Base-by-base conservation (phyloP, 2,888 invertebrate species). In the Argynnis bischoffii region DNA sequence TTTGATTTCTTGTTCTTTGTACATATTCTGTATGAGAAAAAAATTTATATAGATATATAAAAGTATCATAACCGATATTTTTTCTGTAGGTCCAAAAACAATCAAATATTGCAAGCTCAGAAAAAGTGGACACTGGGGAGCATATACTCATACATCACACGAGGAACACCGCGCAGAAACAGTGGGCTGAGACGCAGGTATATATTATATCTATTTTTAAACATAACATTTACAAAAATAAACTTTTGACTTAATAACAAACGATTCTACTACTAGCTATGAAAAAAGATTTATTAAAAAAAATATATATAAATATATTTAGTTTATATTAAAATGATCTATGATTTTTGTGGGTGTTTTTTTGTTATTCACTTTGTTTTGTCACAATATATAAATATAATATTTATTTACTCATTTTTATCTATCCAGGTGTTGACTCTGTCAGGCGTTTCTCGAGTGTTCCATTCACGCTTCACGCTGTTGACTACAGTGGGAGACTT, bases 111-210 rank as follows among this genome's bases (percentile, higher is more conserved):
- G 95, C 95, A 0, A 95, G 95, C 74, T 95, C 93, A 16, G 95
- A 95, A 79, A 97, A 97, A 82, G 98, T 98, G 59, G 98, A 98
- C 81, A 96, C 97, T 0, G 98, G 97, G 55, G 98, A 96, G 69
- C 98, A 98, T 82, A 98, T 99, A 75, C 94, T 99, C 6, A 99
- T 99, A 78, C 99, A 99, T 88, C 99, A 99, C 89, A 98, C 99
- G 0, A 94, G 99, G 69, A 99, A 99, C 87, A 99, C 99, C 0
- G 99, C 99, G 59, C 98, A 99, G 87, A 99, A 99, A 80, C 99
- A 99, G 82, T 99, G 99, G 99, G 98, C 99, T 0, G 99, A 99
- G 89, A 99, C 99, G 0, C 98, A 98, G 93, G 96, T 95, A 76
- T n/a, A 4, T 35, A 48, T 35, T 46, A 14, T 31, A 16, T 54